Percentiles rank a stretch among this genome's conserved stretches.
These are phyloP conservation scores for Phocoena sinus DNA, from an alignment of 2,113 vertebrate genomes.

Conservation along the genomic window DNA sequence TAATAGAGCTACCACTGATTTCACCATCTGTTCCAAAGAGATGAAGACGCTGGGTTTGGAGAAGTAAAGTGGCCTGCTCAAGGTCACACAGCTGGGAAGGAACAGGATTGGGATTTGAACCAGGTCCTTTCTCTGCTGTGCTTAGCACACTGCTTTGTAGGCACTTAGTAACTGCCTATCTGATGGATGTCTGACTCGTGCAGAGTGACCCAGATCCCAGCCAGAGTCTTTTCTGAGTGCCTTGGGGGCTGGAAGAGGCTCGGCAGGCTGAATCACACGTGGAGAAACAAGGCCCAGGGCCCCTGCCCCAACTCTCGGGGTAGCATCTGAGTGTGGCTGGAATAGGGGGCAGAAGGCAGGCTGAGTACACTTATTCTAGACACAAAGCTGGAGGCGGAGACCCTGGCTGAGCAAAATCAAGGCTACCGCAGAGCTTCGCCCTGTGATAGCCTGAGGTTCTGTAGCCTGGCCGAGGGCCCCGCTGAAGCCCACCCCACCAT, in stretches of 20 bases:
- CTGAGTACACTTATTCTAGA: too few relatives aligned
- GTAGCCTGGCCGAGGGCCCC: not conserved
- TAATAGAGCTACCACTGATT: not conserved
- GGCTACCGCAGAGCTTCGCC: not conserved
- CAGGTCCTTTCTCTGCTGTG: not conserved
- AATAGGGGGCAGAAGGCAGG: not conserved
- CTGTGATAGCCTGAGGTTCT: not conserved
- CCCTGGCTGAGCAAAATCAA: not conserved
- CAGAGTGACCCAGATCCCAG: conserved; percentile 54
- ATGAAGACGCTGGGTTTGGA: not conserved
- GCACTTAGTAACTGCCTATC: conserved; percentile 9
- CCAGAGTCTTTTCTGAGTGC: not conserved
- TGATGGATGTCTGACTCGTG: conserved; percentile 19
- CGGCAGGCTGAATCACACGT: not conserved
- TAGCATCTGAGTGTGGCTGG: not conserved
- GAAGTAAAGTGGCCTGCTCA: not conserved
- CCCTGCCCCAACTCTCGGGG: not conserved
- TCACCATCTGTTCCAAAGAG: not conserved
- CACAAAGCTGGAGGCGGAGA: not conserved
- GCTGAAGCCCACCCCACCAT: not conserved
- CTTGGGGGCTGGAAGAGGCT: not conserved
- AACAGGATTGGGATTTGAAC: conserved; percentile 32
- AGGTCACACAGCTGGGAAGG: not conserved
- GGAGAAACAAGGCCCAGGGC: not conserved
- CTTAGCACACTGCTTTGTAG: conserved; percentile 25